Conservation (phyloP, 2,888 invertebrate species). For the Agrenia bidenticulata region DNA sequence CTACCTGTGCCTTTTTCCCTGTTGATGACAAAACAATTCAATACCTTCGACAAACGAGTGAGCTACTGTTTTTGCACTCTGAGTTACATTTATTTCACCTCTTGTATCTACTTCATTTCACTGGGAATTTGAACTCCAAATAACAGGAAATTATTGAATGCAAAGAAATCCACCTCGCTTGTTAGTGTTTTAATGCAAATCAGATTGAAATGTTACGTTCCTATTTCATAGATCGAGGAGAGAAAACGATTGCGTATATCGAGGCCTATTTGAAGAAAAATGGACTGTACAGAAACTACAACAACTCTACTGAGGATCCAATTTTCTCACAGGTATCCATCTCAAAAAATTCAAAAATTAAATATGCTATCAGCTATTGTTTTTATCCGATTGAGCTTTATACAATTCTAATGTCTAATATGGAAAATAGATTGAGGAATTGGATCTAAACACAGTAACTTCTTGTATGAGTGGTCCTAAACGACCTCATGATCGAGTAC, state of each 20-base stretch:
- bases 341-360: background rate
- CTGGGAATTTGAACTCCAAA: too few relatives aligned
- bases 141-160: too few relatives aligned
- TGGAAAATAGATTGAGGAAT: constrained; percentile 66
- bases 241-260: constrained; percentile 73
- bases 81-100: too few relatives aligned
- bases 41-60: constrained; percentile 87
- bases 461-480: constrained; percentile 97
- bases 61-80: background rate
- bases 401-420: background rate
- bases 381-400: constrained; percentile 1
- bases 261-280: constrained; percentile 79
- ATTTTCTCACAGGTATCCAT: constrained; percentile 66
- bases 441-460: constrained; percentile 85
- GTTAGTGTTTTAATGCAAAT: too few relatives aligned
- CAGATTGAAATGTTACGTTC: too few relatives aligned
- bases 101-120: too few relatives aligned
- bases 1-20: constrained; percentile 93
- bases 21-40: constrained; percentile 76
- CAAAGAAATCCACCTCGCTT: too few relatives aligned
- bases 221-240: constrained; percentile 69
- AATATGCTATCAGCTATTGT: background rate
- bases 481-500: constrained; percentile 92
- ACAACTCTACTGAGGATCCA: constrained; percentile 74
- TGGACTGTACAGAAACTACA: constrained; percentile 80